Conservation (phyloP, 2,888 invertebrate genomes). For the Acanthosepion lycidas region DNA sequence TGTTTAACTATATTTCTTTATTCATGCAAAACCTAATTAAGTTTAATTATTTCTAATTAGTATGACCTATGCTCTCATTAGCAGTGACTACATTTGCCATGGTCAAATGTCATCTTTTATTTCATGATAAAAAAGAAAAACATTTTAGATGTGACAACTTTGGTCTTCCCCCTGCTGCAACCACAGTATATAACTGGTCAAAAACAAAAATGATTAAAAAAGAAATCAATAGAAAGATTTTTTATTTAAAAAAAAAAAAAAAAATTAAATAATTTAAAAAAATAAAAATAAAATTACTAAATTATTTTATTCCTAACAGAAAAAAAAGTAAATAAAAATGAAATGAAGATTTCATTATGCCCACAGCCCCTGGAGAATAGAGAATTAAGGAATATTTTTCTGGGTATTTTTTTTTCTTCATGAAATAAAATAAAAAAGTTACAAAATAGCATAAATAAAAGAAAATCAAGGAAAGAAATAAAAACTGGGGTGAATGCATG, state of each 20-base stretch:
- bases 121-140: neutral
- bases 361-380: neutral
- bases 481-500: neutral
- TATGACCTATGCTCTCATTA: neutral
- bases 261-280: too few relatives aligned
- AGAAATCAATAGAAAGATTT: too few relatives aligned
- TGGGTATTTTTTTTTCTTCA: too few relatives aligned
- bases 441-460: too few relatives aligned
- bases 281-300: neutral
- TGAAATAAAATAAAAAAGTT: too few relatives aligned
- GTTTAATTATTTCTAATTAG: neutral
- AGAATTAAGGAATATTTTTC: neutral
- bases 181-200: too few relatives aligned
- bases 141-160: neutral
- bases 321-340: too few relatives aligned
- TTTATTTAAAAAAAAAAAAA: neutral
- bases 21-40: neutral
- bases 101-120: neutral
- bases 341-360: too few relatives aligned
- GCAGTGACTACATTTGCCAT: neutral
- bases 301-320: neutral
- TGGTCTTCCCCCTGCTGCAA: neutral
- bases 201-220: too few relatives aligned
- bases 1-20: neutral
- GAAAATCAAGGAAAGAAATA: too few relatives aligned